These are phyloP conservation scores for Choloepus didactylus DNA, from an alignment of 2,797 vertebrate genomes.

Conservation along the genomic window DNA sequence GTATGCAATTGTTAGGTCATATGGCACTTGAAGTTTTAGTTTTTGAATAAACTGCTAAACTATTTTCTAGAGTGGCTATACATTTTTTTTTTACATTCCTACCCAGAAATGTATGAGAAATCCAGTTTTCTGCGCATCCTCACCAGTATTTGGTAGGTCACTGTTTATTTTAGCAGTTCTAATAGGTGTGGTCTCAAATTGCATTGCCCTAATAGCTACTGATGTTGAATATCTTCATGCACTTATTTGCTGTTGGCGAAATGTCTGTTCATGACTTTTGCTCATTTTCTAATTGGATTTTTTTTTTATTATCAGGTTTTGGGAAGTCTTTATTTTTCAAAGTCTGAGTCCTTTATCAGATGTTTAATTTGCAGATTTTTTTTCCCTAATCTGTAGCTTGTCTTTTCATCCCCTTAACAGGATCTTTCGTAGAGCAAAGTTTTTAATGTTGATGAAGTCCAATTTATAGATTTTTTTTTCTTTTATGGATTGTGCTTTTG, in stretches of 20 bases:
- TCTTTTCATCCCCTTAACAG: not conserved
- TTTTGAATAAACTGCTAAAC: not conserved
- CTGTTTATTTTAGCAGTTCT: not conserved
- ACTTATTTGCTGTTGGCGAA: not conserved
- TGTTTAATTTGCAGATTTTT: not conserved
- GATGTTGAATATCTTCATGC: not conserved
- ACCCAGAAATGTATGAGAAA: not conserved
- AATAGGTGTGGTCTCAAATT: not conserved
- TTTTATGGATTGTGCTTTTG: not conserved
- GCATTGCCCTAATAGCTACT: not conserved
- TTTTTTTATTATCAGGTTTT: not conserved
- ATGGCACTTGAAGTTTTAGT: not conserved
- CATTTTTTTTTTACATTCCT: not conserved
- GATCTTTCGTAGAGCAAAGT: not conserved
- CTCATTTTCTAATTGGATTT: not conserved
- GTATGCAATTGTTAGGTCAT: not conserved
- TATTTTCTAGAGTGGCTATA: constrained; percentile 4
- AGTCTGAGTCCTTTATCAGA: not conserved
- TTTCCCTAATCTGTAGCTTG: not conserved
- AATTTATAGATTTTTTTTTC: not conserved
- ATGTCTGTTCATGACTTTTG: not conserved
- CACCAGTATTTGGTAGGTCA: not conserved
- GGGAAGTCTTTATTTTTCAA: not conserved
- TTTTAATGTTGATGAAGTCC: not conserved
- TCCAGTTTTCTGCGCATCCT: not conserved